Percentiles rank a stretch among this genome's conserved stretches.
Evolutionary conservation across 2,113 vertebrate species (phyloP).

Genomic region (Anas platyrhynchos): DNA sequence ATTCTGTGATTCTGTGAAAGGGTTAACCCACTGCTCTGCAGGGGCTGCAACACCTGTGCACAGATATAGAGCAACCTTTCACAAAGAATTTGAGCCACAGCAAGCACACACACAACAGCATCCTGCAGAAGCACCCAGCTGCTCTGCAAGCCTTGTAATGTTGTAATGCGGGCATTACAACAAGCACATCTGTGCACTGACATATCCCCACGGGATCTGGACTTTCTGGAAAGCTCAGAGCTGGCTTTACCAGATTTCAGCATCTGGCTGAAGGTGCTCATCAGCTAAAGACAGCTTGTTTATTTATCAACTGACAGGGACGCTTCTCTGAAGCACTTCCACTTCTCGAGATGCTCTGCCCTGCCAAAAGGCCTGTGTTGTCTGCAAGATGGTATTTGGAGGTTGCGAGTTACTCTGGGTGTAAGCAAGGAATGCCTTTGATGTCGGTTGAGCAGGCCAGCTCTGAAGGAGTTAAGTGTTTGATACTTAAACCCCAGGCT

Average conservation of each 20-base stretch:
- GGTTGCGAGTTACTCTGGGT: neutral
- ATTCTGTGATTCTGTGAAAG: neutral
- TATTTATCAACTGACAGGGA: neutral
- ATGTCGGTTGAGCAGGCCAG: neutral
- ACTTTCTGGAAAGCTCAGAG: neutral
- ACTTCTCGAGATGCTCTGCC: neutral
- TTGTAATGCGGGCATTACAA: rapidly evolving
- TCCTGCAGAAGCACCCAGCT: neutral
- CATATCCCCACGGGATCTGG: rapidly evolving
- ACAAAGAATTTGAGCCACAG: neutral
- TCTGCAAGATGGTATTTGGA: neutral
- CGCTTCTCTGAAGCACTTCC: neutral
- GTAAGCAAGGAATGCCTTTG: neutral
- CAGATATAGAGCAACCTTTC: neutral
- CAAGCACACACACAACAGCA: neutral
- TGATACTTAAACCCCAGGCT: neutral
- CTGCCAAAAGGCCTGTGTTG: neutral
- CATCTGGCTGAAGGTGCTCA: neutral
- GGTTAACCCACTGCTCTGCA: neutral
- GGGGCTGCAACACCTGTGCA: neutral
- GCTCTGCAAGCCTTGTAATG: neutral
- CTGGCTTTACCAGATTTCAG: neutral
- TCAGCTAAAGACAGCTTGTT: neutral
- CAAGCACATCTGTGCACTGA: rapidly evolving
- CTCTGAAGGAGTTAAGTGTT: neutral